Percentiles rank a stretch among this genome's conserved stretches.
phyloP scores from a whole-genome alignment of 2,797 vertebrate genomes.

The Anomalospiza imberbis region DNA sequence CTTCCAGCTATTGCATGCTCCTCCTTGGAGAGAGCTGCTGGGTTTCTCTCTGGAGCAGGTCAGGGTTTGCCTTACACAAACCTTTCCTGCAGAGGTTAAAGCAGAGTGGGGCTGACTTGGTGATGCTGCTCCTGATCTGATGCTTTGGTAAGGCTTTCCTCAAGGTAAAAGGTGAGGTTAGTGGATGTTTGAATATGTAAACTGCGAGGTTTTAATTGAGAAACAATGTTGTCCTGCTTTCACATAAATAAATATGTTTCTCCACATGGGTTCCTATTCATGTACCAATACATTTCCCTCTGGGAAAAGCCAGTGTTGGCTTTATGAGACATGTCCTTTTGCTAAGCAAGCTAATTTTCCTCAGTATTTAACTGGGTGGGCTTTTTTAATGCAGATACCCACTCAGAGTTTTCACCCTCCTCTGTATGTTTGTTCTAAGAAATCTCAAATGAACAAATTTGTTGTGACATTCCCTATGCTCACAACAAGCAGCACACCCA shows the following conservation, averaged over 20 bases:
- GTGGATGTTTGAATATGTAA: neutral
- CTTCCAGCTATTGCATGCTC: neutral
- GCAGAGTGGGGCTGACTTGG: neutral
- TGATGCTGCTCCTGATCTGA: neutral
- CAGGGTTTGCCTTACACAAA: neutral
- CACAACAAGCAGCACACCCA: neutral
- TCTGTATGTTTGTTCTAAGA: constrained; percentile 12
- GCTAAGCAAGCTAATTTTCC: neutral
- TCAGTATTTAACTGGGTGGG: neutral
- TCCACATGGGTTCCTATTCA: neutral
- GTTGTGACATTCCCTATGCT: neutral
- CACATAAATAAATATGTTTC: constrained; percentile 2
- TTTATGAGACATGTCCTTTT: neutral
- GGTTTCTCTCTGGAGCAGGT: neutral
- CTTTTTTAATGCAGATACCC: neutral
- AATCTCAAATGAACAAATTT: constrained; percentile 1
- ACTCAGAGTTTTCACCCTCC: neutral
- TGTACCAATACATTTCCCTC: neutral
- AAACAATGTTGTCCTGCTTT: neutral
- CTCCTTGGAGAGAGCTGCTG: neutral
- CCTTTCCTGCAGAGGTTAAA: neutral
- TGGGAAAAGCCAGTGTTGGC: neutral
- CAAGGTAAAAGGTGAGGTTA: neutral
- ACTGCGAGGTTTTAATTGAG: neutral
- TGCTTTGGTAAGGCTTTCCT: neutral